Evolutionary conservation across 1,140 invertebrate genomes (phyloP), one percentile per base, ranked within the genome.

Genomic region (Penaeus japonicus): DNA sequence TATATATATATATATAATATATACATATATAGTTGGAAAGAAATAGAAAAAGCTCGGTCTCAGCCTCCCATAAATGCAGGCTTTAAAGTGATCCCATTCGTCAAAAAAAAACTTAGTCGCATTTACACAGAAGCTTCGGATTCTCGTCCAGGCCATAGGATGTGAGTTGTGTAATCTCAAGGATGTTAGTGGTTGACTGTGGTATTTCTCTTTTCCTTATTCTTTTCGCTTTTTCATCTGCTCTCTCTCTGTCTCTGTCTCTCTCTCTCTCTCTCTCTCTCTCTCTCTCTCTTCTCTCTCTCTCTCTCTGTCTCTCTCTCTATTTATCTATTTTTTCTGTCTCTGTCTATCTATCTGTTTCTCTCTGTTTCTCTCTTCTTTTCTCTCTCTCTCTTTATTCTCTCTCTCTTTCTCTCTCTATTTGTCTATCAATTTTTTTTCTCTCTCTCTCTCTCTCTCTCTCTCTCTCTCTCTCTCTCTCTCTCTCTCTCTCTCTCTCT

Each of bases 1-100:
- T 55, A 80, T 80, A 80, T 47, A 80, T 80, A 80, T 47, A 80
- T 80, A 80, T 80, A n/a, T 53, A 35, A 80, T 80, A 53, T 80
- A 78, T 78, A 78, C 32, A 78, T 78, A 78, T 78, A 78, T 78
- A 80, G 32, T 15, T 82, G 57, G 53, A 82, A 55, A 27, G 30
- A 54, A 53, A 79, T 53, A 79, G 47, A 79, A 47, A 47, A 47
- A 15, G 4, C 47, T 10, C 1, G 47, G 47, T 15, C 47, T 47
- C 47, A 47, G 47, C 10, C 47, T 47, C 47, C 47, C 47, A 47
- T 47, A 47, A 47, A 47, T 47, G 47, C 47, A 47, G 47, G 47
- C 47, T 47, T 47, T 47, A 47, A 47, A 47, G 47, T 47, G 47
- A 47, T 47, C 47, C 47, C 47, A 47, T 47, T 47, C 47, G 47